A percentile compares a stretch with the other conserved stretches of the same genome.
Evolutionary conservation across 2,113 vertebrate genomes (phyloP).

Genomic region (Passer domesticus): DNA sequence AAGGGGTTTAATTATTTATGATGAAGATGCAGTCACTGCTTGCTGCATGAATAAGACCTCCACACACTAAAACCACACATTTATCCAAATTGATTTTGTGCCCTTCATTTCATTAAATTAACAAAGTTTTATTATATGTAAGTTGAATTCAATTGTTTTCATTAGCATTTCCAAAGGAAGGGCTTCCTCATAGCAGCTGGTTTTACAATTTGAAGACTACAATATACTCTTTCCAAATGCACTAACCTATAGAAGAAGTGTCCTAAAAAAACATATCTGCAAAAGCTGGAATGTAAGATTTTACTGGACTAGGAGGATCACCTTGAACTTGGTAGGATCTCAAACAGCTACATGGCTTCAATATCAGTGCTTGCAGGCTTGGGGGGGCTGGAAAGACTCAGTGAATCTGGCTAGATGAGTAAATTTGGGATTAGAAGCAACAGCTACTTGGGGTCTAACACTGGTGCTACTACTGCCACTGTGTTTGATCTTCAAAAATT

Average conservation of each 20-base stretch:
- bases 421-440: background rate
- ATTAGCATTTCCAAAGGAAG: background rate
- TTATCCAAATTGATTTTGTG: background rate
- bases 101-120: background rate
- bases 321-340: background rate
- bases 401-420: background rate
- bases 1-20: background rate
- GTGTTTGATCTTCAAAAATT: background rate
- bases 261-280: background rate
- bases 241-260: background rate
- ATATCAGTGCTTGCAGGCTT: background rate
- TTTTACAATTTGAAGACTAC: background rate
- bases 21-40: background rate
- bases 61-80: background rate
- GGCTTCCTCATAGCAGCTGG: background rate
- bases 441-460: background rate
- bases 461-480: background rate
- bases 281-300: background rate
- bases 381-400: fast-evolving
- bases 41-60: background rate
- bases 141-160: background rate
- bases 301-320: background rate
- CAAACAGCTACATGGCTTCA: background rate
- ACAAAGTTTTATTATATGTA: background rate
- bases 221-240: background rate